Evolutionary conservation across 1,140 invertebrate species (phyloP).

Genomic region (Sinonovacula constricta): DNA sequence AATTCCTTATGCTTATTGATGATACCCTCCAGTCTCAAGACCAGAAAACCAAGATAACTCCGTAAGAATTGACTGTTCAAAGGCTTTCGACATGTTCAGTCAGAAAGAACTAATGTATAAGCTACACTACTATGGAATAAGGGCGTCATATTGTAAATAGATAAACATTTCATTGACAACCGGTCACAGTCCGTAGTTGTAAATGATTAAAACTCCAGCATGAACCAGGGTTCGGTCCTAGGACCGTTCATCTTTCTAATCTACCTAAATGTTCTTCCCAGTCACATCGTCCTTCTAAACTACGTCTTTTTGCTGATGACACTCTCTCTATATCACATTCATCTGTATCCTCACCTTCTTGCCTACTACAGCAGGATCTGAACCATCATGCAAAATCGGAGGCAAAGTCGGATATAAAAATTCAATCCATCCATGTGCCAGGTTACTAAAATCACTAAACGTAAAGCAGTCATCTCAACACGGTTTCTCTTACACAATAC

Average conservation of each 20-base stretch:
- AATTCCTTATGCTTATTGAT: not conserved
- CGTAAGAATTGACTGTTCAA: slow-evolving; percentile 43
- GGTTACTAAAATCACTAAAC: slow-evolving; percentile 20
- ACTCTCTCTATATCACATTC: slow-evolving; percentile 4
- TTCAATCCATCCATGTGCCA: slow-evolving; percentile 39
- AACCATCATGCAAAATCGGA: slow-evolving; percentile 13
- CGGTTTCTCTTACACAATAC: slow-evolving; percentile 1
- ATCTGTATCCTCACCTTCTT: not conserved
- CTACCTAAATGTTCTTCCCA: slow-evolving; percentile 54
- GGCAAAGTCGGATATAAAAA: slow-evolving; percentile 19
- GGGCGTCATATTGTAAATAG: slow-evolving; percentile 26
- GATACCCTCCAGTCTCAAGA: not conserved
- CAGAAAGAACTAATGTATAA: slow-evolving; percentile 50
- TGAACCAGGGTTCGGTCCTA: slow-evolving; percentile 50
- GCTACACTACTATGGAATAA: slow-evolving; percentile 36
- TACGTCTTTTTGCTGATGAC: slow-evolving; percentile 27
- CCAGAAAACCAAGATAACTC: slow-evolving; percentile 13
- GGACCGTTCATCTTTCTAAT: slow-evolving; percentile 53
- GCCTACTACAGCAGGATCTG: not conserved
- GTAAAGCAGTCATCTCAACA: not conserved
- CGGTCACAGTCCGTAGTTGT: slow-evolving; percentile 50
- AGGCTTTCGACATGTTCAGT: slow-evolving; percentile 55
- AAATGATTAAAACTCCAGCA: slow-evolving; percentile 33
- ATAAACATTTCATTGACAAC: slow-evolving; percentile 48
- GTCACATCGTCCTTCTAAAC: not conserved